These are phyloP conservation scores for Pangasianodon gigas DNA, from an alignment of 2,113 vertebrate species.

Conservation along the genomic window DNA sequence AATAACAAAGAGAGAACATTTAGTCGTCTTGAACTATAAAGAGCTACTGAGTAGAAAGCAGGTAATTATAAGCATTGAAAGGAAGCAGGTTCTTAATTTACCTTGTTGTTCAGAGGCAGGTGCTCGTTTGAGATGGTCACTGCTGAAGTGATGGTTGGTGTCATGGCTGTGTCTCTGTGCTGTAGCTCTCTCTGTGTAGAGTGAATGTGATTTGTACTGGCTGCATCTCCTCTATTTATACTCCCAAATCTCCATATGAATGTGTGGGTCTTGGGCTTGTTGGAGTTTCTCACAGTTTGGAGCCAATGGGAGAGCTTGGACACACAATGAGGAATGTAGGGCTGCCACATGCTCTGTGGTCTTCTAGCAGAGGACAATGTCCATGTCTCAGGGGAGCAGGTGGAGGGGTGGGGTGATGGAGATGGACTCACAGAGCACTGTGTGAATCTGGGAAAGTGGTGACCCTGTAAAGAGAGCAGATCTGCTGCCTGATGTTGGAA, in stretches of 20 bases:
- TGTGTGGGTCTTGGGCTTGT: slow-evolving; percentile 68
- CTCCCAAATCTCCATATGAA: slow-evolving; percentile 72
- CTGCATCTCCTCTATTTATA: slow-evolving; percentile 70
- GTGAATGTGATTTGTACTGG: slow-evolving; percentile 62
- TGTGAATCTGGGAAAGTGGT: slow-evolving; percentile 53
- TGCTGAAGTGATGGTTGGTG: slow-evolving; percentile 65
- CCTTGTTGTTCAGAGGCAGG: slow-evolving; percentile 67
- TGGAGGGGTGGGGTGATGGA: slow-evolving; percentile 57
- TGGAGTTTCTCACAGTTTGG: no score
- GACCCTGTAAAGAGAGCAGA: slow-evolving; percentile 49
- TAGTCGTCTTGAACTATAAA: neutral
- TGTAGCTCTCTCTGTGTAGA: slow-evolving; percentile 63
- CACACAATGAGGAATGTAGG: slow-evolving; percentile 38
- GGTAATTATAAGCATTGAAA: slow-evolving; percentile 26
- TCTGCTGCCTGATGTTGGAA: slow-evolving; percentile 42
- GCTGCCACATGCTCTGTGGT: slow-evolving; percentile 52
- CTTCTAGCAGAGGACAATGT: slow-evolving; percentile 60
- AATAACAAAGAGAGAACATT: neutral
- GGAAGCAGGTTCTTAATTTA: slow-evolving; percentile 50
- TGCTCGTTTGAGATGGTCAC: slow-evolving; percentile 60
- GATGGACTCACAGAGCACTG: slow-evolving; percentile 27
- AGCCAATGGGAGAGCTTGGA: no score
- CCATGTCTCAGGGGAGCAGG: slow-evolving; percentile 67
- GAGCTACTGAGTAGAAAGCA: neutral
- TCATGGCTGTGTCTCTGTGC: slow-evolving; percentile 66